Evolutionary conservation across 30 jellyfish, hydroid and myxozoan genomes (phyloP), one percentile per base, ranked within the genome.

Genomic region (Hydra vulgaris): DNA sequence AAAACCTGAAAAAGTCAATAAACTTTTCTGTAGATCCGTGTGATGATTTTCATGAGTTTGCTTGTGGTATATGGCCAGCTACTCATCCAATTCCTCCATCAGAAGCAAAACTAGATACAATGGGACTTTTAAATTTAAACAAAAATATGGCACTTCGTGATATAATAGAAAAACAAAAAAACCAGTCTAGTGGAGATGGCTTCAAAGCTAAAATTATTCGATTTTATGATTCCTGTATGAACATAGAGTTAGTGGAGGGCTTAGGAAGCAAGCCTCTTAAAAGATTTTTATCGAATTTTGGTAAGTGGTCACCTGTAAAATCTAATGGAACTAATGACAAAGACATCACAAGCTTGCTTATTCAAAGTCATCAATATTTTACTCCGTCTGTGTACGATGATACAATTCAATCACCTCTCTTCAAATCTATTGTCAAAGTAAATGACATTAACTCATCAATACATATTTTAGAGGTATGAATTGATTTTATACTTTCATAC

Each of bases 381-480:
- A 53, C 85, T 40, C 79, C 79, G 53, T 78, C 85, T 5, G 85
- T 78, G 3, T 78, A 78, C 53, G 85, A 78, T 18, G 85, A 78
- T 61, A 24, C 52, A 26, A 40, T 78, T 17, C 66, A 78, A 26
- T 56, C 95, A 5, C 98, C 98, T 53, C 76, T 92, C 61, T 92
- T 92, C 55, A 95, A 92, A 66, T 69, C 84, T 8, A 80, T 87
- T 22, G 95, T 87, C 24, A 86, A 77, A 23, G 94, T 86, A 1
- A 93, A 86, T 55, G 88, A 72, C 15, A 69, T 7, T 27, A 71
- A 92, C 70, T 92, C 98, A 17, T 23, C 84, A 53, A 72, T 79
- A 24, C 95, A 74, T n/a, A 82, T 92, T 26, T 76, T 92, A 21
- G 87, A 82, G 94, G 98, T 90, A 79, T 70, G 89, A 16, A 23